Conservation (phyloP, 2,888 invertebrate genomes). For the Oscheius onirici region DNA sequence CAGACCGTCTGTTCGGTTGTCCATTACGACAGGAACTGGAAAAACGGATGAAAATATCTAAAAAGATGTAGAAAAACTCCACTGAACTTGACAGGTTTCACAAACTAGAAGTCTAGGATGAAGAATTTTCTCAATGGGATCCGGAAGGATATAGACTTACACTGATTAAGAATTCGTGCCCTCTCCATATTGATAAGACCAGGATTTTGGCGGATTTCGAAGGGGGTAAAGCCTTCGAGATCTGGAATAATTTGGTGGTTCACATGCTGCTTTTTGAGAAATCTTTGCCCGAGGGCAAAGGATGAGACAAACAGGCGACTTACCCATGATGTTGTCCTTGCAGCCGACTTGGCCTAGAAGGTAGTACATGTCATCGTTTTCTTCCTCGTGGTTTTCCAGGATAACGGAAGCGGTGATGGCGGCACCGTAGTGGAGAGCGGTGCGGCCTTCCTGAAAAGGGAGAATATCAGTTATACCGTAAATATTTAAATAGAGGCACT, state of each 20-base stretch:
- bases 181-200: conserved; percentile 61
- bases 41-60: too few species aligned
- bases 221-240: conserved; percentile 65
- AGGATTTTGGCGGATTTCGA: conserved; percentile 59
- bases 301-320: too few species aligned
- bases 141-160: conserved; percentile 41
- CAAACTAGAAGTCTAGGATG: too few species aligned
- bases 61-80: too few species aligned
- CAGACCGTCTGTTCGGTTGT: conserved; percentile 37
- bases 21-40: conserved; percentile 42
- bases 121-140: not conserved
- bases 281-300: too few species aligned
- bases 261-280: too few species aligned
- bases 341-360: conserved; percentile 43
- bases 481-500: too few species aligned
- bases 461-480: too few species aligned
- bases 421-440: conserved; percentile 63
- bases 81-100: not conserved
- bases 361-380: conserved; percentile 44
- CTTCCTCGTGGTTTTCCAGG: conserved; percentile 34
- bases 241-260: conserved; percentile 40
- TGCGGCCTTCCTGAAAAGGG: conserved; percentile 60
- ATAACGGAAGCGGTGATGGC: conserved; percentile 30
- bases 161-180: conserved; percentile 59
- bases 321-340: conserved; percentile 30